Evolutionary conservation across 53 echinoderm and acorn worm genomes (phyloP).

Genomic region (Paracentrotus lividus): DNA sequence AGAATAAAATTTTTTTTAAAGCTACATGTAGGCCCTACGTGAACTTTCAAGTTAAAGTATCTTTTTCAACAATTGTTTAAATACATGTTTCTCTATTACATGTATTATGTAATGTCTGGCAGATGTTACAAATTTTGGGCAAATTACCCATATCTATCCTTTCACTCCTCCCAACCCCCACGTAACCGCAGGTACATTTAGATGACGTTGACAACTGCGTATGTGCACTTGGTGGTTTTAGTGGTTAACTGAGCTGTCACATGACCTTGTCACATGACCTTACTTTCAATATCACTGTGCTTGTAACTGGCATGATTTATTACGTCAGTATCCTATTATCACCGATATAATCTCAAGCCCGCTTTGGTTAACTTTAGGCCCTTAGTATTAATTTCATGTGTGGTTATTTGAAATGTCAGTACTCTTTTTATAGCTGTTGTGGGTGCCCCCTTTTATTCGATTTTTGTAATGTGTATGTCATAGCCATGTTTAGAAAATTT

Average conservation of each 20-base stretch:
- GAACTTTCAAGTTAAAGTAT: no score
- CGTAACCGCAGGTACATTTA: neutral
- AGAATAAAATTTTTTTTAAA: no score
- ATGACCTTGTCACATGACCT: neutral
- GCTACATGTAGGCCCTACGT: no score
- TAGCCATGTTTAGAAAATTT: neutral
- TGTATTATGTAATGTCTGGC: no score
- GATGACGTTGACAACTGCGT: neutral
- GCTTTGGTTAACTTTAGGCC: neutral
- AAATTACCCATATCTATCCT: no score
- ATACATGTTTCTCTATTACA: no score
- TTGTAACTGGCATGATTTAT: neutral
- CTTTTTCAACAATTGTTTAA: no score
- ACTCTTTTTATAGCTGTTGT: neutral
- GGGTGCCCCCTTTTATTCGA: neutral
- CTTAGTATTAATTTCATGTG: neutral
- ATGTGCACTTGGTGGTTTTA: neutral
- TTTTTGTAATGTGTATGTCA: neutral
- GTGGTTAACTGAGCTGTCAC: neutral
- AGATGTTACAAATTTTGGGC: no score
- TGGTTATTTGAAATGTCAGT: neutral
- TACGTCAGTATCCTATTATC: neutral
- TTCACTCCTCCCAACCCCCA: no score
- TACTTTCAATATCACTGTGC: neutral
- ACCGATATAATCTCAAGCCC: neutral